Percentiles rank a stretch among this genome's conserved stretches.
Evolutionary conservation across 2,888 invertebrate species (phyloP).

Genomic region (Chelonus formosanus): DNA sequence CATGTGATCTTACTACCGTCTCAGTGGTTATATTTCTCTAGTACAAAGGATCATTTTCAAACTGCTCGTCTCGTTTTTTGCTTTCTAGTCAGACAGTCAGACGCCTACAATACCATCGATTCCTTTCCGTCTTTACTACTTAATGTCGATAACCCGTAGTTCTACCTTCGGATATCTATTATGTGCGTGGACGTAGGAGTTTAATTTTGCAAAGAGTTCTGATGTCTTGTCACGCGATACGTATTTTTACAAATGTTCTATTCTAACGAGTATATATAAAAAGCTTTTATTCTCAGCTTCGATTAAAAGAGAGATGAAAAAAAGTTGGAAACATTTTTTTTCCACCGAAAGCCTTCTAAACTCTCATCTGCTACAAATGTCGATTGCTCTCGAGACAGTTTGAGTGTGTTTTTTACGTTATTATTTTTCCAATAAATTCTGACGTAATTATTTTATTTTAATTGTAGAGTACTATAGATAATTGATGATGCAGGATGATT

Average conservation of each 20-base stretch:
- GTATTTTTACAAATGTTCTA: not conserved
- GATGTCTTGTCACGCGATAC: conserved; percentile 12
- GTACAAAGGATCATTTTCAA: conserved; percentile 23
- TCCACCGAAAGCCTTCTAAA: no score
- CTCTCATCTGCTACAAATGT: no score
- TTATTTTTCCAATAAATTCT: no score
- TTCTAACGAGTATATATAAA: no score
- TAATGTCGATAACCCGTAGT: conserved; percentile 24
- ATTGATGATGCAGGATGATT: no score
- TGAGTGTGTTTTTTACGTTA: no score
- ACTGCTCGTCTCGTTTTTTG: conserved; percentile 33
- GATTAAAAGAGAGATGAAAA: no score
- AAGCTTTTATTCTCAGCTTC: no score
- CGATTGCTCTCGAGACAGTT: no score
- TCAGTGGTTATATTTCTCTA: conserved; percentile 8
- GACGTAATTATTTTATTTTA: no score
- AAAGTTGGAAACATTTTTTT: no score
- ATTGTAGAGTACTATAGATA: no score
- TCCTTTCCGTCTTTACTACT: conserved; percentile 20
- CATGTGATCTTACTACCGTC: conserved; percentile 21
- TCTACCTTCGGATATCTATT: not conserved
- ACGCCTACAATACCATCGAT: conserved; percentile 35
- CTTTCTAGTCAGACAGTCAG: conserved; percentile 41
- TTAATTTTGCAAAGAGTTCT: conserved; percentile 24
- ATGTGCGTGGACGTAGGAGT: conserved; percentile 4